A percentile compares a stretch with the other conserved stretches of the same genome.
Evolutionary conservation across 2,888 invertebrate genomes (phyloP).

Genomic region (Parelbella ahira): DNA sequence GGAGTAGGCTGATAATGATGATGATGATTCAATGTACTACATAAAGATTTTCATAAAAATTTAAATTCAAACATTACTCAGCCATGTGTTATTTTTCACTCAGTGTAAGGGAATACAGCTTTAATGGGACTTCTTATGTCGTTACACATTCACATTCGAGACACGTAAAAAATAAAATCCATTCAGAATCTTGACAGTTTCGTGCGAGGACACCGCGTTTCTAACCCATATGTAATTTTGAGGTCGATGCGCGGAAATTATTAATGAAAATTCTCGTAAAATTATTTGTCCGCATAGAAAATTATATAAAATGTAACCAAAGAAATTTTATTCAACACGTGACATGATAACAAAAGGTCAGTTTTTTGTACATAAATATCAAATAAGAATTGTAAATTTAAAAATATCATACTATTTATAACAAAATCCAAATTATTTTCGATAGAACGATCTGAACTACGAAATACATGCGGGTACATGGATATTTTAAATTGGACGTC

Average conservation of each 20-base stretch:
- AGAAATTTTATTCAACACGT: no score
- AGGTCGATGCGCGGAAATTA: conserved; percentile 43
- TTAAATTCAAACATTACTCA: conserved; percentile 4
- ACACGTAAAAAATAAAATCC: conserved; percentile 72
- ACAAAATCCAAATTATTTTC: no score
- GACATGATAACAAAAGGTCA: no score
- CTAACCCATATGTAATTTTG: conserved; percentile 57
- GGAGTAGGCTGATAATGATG: no score
- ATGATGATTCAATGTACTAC: background rate
- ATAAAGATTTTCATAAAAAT: background rate
- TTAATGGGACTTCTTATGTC: conserved; percentile 50
- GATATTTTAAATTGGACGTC: no score
- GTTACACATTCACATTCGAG: conserved; percentile 63
- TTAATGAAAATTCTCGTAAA: background rate
- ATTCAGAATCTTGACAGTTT: conserved; percentile 59
- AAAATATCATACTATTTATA: no score
- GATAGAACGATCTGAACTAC: no score
- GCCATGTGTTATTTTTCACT: conserved; percentile 9
- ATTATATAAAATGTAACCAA: no score
- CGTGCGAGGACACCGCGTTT: conserved; percentile 57
- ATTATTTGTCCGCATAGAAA: no score
- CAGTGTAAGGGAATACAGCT: conserved; percentile 28
- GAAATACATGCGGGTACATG: no score
- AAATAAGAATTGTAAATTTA: no score
- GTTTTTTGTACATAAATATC: no score